Conservation (phyloP, 2,888 invertebrate genomes). For the Melanchra persicariae region DNA sequence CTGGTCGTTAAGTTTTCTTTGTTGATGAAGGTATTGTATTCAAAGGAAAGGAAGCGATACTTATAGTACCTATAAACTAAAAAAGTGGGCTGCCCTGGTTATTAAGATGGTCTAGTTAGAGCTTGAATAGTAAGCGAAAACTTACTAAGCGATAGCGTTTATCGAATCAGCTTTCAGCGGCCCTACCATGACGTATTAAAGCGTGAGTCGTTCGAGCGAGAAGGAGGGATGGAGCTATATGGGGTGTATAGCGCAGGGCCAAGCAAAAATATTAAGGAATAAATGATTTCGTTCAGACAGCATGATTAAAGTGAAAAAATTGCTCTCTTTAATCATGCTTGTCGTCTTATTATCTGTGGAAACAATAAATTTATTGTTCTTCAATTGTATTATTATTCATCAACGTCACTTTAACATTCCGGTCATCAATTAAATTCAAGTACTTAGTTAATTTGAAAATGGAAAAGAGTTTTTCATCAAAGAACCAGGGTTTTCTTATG, state of each 20-base stretch:
- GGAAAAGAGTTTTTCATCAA: background rate
- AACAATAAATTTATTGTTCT: conserved; percentile 37
- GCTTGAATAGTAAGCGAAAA: background rate
- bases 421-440: conserved; percentile 10
- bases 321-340: conserved; percentile 6
- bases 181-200: no score
- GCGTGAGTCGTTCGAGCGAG: no score
- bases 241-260: no score
- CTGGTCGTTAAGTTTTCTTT: conserved; percentile 34
- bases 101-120: background rate
- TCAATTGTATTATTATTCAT: conserved; percentile 24
- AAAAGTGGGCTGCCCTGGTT: background rate
- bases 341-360: conserved; percentile 33
- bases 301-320: conserved; percentile 2
- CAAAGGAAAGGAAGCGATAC: background rate
- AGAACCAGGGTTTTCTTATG: background rate
- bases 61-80: background rate
- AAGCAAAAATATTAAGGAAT: background rate
- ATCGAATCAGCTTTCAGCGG: background rate
- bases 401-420: conserved; percentile 21
- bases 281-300: background rate
- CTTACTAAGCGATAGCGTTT: background rate
- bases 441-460: background rate
- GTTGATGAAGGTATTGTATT: conserved; percentile 20
- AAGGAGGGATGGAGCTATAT: no score